Conservation (phyloP, 1,140 invertebrate species). For the Hylaeus volcanicus region DNA sequence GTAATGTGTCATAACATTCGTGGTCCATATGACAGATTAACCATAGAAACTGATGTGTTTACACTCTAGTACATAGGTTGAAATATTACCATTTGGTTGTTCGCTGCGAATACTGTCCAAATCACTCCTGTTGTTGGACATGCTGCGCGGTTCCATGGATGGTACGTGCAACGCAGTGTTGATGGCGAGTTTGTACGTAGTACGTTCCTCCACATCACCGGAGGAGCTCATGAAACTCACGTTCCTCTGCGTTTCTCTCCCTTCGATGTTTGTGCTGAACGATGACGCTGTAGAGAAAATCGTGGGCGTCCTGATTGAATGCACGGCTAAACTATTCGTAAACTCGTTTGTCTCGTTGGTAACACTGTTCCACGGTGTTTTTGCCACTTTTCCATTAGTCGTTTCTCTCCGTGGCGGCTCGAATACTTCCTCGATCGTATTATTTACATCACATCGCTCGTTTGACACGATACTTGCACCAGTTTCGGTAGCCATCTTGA, state of each 20-base stretch:
- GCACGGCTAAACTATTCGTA: slow-evolving; percentile 33
- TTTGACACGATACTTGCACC: slow-evolving; percentile 78
- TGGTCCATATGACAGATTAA: slow-evolving; percentile 21
- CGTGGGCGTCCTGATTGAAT: slow-evolving; percentile 75
- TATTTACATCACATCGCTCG: slow-evolving; percentile 79
- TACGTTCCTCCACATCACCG: slow-evolving; percentile 60
- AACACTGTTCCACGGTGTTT: slow-evolving; percentile 41
- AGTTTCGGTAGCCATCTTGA: slow-evolving; percentile 82
- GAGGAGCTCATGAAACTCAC: slow-evolving; percentile 46
- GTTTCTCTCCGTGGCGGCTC: slow-evolving; percentile 43
- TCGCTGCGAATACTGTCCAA: slow-evolving; percentile 58
- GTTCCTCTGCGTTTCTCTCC: slow-evolving; percentile 42
- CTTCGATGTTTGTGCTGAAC: slow-evolving; percentile 55
- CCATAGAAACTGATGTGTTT: neutral
- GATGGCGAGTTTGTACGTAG: slow-evolving; percentile 29
- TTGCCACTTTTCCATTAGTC: slow-evolving; percentile 24
- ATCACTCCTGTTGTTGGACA: slow-evolving; percentile 61
- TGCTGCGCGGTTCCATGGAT: slow-evolving; percentile 53
- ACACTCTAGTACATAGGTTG: neutral
- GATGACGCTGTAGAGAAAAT: slow-evolving; percentile 68
- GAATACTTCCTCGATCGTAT: slow-evolving; percentile 62
- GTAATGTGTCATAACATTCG: too few relatives aligned
- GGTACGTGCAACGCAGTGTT: slow-evolving; percentile 44
- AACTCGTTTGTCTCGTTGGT: slow-evolving; percentile 45
- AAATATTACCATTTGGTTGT: slow-evolving; percentile 63